These are phyloP conservation scores for Antedon bifida DNA, from an alignment of 35 echinoderm and acorn worm species.

Conservation along the genomic window DNA sequence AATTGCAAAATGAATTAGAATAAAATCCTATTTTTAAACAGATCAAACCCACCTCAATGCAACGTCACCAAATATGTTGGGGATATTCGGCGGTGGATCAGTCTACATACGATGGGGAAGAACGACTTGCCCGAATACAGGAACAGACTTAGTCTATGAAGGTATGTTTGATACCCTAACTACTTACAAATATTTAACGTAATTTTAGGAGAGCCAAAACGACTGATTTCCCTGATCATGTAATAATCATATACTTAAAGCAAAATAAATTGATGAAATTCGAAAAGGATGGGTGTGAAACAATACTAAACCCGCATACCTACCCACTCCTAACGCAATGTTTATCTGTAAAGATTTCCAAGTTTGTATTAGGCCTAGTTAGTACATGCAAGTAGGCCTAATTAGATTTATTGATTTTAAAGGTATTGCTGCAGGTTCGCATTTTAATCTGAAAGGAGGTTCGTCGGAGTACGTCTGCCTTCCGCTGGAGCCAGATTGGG, in stretches of 20 bases:
- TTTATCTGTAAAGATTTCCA: no score
- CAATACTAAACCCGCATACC: no score
- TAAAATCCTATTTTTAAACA: no score
- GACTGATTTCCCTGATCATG: no score
- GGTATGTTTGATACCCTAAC: not conserved
- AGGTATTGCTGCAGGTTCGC: conserved; percentile 15
- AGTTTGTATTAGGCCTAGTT: no score
- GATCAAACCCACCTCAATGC: not conserved
- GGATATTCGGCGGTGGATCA: not conserved
- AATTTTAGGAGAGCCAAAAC: not conserved
- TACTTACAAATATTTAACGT: not conserved
- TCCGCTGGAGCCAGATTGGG: conserved; percentile 26
- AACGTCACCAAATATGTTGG: not conserved
- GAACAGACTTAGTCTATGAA: conserved; percentile 23
- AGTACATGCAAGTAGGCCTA: no score
- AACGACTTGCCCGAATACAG: conserved; percentile 23
- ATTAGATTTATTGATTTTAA: not conserved
- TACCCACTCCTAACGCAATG: no score
- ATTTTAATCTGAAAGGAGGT: conserved; percentile 17
- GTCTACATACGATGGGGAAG: conserved; percentile 27
- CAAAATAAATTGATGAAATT: no score
- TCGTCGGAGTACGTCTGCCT: conserved; percentile 7
- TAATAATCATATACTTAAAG: no score
- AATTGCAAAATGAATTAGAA: no score
- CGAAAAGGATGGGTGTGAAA: no score